Conservation (phyloP, 2,888 invertebrate genomes). For the Trachelus tabidus region DNA sequence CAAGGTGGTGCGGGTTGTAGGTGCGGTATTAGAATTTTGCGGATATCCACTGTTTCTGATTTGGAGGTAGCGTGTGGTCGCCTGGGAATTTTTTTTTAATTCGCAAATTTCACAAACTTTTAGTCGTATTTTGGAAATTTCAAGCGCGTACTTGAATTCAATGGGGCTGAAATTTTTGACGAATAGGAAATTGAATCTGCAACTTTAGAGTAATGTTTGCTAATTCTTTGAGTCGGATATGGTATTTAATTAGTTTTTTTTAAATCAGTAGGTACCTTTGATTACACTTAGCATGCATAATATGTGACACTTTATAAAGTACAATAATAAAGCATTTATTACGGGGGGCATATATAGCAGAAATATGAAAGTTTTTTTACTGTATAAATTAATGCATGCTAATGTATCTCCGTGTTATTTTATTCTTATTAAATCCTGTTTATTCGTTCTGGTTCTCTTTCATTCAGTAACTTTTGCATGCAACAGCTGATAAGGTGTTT, state of each 20-base stretch:
- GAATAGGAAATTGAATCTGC: too few species aligned
- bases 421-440: not conserved
- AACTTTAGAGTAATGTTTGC: too few species aligned
- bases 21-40: not conserved
- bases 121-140: too few species aligned
- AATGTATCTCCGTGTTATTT: not conserved
- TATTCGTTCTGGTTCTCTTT: not conserved
- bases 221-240: not conserved
- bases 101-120: too few species aligned
- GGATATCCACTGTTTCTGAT: not conserved
- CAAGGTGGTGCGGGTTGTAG: not conserved
- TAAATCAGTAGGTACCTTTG: not conserved
- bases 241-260: not conserved
- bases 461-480: not conserved
- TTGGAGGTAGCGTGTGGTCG: not conserved
- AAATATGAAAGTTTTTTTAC: too few species aligned
- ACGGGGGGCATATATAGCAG: not conserved
- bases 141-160: too few species aligned
- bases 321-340: not conserved
- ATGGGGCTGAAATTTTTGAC: too few species aligned
- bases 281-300: not conserved
- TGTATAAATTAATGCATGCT: not conserved
- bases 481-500: not conserved
- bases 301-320: not conserved
- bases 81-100: too few species aligned